Base-by-base conservation (phyloP, 1,140 invertebrate genomes). In the Mylabris phalerata region DNA sequence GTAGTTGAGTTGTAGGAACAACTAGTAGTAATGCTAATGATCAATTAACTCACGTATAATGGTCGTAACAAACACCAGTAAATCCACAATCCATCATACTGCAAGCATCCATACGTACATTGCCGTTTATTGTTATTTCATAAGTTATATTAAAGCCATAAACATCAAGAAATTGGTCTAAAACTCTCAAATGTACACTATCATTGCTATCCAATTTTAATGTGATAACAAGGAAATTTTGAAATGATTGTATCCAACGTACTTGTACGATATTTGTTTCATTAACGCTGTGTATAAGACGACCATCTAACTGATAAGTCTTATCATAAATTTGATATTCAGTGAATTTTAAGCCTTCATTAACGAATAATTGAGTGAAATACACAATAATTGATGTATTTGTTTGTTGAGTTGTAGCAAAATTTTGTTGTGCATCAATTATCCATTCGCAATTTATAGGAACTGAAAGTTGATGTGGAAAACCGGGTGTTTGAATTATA, bases 91-190 rank as follows among this genome's bases (percentile, higher is more conserved):
- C 81, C 47, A 84, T 80, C 11, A 89, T 83, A 42, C 84, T 89
- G 71, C 92, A 95, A 4, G 84, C 82, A 39, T 82, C 75, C 2
- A 76, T 61, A 61, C 82, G 80, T 13, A 79, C 76, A 9, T 77
- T 68, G 19, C 19, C 19, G 39, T 70, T 70, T 1, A 73, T 73
- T 2, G 81, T 79, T 60, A 94, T 85, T 69, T 92, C 89, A 71
- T 93, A 95, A 3, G 92, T 95, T 61, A 95, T 86, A 73, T 96
- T 96, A 77, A 96, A 94, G 5, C 92, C 93, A 70, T 88, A 93
- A 2, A 93, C 90, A 60, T 92, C 85, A 19, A 93, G 77, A 7
- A 95, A 77, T 49, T 86, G 82, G 63, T 91, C 84, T 42, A 92
- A 73, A 0, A 90, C 90, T 1, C 93, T 77, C 41, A 95, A 75